Conservation (phyloP, 2,888 invertebrate genomes). For the Macropis europaea region DNA sequence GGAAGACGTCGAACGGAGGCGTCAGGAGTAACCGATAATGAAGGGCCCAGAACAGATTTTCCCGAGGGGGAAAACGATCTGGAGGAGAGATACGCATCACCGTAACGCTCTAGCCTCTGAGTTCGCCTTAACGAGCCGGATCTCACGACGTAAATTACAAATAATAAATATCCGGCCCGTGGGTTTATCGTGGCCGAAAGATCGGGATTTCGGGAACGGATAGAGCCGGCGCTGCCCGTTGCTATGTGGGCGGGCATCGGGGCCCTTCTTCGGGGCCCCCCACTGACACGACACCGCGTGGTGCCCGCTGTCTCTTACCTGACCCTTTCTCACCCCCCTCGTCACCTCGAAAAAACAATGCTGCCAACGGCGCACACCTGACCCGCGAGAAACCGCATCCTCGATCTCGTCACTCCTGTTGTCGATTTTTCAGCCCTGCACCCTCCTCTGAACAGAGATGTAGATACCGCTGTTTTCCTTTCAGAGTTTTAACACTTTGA, state of each 20-base stretch:
- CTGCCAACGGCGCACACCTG: slow-evolving; percentile 47
- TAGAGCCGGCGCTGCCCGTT: slow-evolving; percentile 41
- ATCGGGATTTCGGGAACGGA: slow-evolving; percentile 67
- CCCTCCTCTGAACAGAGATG: not conserved
- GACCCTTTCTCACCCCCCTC: slow-evolving; percentile 48
- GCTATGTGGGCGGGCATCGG: slow-evolving; percentile 79
- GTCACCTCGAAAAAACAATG: slow-evolving; percentile 52
- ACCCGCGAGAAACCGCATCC: slow-evolving; percentile 38
- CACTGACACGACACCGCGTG: slow-evolving; percentile 71
- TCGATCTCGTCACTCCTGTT: slow-evolving; percentile 50
- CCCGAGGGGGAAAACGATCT: not conserved
- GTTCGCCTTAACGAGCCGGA: slow-evolving; percentile 59
- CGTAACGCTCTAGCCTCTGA: slow-evolving; percentile 28
- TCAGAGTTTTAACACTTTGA: too few species aligned
- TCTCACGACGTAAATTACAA: slow-evolving; percentile 72
- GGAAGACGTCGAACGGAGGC: not conserved
- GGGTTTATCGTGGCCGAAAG: slow-evolving; percentile 68
- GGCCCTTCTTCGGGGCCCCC: slow-evolving; percentile 67
- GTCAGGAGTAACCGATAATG: slow-evolving; percentile 2
- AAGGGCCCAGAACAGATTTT: slow-evolving; percentile 8
- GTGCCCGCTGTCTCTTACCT: slow-evolving; percentile 62
- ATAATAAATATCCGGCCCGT: slow-evolving; percentile 72
- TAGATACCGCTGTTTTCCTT: not conserved
- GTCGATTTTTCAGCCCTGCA: slow-evolving; percentile 38
- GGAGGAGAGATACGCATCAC: slow-evolving; percentile 16